Percentiles rank a stretch among this genome's conserved stretches.
Evolutionary conservation across 2,797 vertebrate species (phyloP).

Genomic region (Macrochelys suwanniensis): DNA sequence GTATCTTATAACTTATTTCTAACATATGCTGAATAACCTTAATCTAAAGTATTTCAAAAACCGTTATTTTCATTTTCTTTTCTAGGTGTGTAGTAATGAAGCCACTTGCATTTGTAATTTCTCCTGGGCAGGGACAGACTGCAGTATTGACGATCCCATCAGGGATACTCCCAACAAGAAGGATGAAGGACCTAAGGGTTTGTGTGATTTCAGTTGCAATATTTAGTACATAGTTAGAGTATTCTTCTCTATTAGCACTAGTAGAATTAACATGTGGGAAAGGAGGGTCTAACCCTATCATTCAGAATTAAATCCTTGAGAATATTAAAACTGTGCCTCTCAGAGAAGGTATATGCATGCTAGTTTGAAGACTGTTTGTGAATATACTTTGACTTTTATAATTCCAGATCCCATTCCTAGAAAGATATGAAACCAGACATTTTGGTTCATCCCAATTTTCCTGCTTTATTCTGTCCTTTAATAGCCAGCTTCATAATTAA

Average conservation of each 20-base stretch:
- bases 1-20: background rate
- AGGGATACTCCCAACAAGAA: conserved; percentile 85
- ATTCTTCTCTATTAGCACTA: background rate
- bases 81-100: conserved; percentile 97
- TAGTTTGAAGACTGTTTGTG: conserved; percentile 3
- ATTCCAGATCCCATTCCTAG: conserved; percentile 5
- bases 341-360: background rate
- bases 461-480: conserved; percentile 16
- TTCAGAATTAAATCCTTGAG: background rate
- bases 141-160: conserved; percentile 96
- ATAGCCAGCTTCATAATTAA: background rate
- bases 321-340: background rate
- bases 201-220: conserved; percentile 85
- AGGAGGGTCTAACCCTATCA: background rate
- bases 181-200: conserved; percentile 95
- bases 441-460: background rate
- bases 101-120: conserved; percentile 95
- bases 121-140: conserved; percentile 98
- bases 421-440: conserved; percentile 7
- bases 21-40: background rate
- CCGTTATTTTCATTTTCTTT: conserved; percentile 23
- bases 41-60: background rate
- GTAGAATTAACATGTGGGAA: background rate
- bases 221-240: conserved; percentile 5
- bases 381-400: conserved; percentile 6